phyloP scores from a whole-genome alignment of 2,797 vertebrate species.

The Hyperoplus immaculatus region DNA sequence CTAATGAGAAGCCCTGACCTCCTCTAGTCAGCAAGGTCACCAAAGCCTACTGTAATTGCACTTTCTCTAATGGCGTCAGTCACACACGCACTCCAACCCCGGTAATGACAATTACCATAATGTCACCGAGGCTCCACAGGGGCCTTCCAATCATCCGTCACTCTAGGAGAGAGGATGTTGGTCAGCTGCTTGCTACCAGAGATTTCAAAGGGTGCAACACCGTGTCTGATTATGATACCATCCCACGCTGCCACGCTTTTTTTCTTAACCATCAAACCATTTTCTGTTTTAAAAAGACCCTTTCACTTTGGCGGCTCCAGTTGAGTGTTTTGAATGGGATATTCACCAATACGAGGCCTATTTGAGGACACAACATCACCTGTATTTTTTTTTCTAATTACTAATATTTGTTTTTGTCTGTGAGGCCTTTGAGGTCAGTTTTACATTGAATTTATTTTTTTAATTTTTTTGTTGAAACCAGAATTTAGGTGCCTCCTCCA shows the following conservation, averaged over 20 bases:
- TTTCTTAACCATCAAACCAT: conserved; percentile 32
- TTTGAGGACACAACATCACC: conserved; percentile 7
- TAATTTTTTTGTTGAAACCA: neutral
- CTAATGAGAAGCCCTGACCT: conserved; percentile 91
- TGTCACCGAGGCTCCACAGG: conserved; percentile 80
- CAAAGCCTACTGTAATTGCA: conserved; percentile 90
- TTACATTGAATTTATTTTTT: neutral
- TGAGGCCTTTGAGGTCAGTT: neutral
- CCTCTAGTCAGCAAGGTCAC: conserved; percentile 90
- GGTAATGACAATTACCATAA: conserved; percentile 90
- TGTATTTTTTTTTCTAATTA: neutral
- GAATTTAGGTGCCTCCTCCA: neutral
- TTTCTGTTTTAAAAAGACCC: neutral
- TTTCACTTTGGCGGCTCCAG: neutral
- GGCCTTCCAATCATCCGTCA: conserved; percentile 81
- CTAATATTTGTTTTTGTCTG: neutral
- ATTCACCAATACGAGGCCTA: neutral
- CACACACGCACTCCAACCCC: conserved; percentile 86
- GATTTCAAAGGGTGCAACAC: conserved; percentile 47
- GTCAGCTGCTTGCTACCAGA: conserved; percentile 57
- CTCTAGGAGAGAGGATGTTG: conserved; percentile 75
- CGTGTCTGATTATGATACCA: conserved; percentile 43
- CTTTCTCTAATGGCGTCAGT: conserved; percentile 90
- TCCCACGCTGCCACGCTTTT: conserved; percentile 15
- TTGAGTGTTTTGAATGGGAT: neutral